phyloP scores from a whole-genome alignment of 2,797 vertebrate species.

The Eremophila alpestris region DNA sequence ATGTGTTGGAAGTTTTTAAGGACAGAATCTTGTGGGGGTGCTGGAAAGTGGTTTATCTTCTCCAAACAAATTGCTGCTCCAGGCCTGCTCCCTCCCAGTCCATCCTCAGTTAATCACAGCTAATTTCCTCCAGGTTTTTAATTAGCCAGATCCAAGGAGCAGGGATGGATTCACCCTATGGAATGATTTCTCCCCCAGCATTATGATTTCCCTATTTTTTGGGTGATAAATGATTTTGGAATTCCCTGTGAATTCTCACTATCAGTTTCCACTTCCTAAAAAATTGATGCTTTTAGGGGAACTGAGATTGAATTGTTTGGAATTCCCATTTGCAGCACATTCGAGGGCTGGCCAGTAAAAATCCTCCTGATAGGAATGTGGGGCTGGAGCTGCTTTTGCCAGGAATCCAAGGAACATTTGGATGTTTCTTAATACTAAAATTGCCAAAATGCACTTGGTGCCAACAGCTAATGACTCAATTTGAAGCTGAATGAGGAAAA shows the following conservation, averaged over 20 bases:
- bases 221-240: neutral
- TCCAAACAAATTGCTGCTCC: neutral
- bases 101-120: neutral
- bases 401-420: neutral
- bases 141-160: neutral
- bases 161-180: neutral
- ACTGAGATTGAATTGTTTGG: neutral
- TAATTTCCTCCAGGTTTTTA: neutral
- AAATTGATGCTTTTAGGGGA: neutral
- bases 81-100: neutral
- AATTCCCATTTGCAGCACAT: neutral
- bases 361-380: neutral
- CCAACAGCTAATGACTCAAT: neutral
- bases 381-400: neutral
- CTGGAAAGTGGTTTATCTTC: neutral
- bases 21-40: neutral
- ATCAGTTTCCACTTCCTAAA: neutral
- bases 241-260: neutral
- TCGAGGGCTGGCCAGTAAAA: neutral
- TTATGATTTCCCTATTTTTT: fast-evolving
- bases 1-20: neutral
- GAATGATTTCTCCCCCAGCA: neutral
- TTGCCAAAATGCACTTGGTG: neutral
- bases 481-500: neutral
- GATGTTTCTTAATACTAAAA: neutral